Base-by-base conservation (phyloP, 2,888 invertebrate species). In the Zele albiditarsus region DNA sequence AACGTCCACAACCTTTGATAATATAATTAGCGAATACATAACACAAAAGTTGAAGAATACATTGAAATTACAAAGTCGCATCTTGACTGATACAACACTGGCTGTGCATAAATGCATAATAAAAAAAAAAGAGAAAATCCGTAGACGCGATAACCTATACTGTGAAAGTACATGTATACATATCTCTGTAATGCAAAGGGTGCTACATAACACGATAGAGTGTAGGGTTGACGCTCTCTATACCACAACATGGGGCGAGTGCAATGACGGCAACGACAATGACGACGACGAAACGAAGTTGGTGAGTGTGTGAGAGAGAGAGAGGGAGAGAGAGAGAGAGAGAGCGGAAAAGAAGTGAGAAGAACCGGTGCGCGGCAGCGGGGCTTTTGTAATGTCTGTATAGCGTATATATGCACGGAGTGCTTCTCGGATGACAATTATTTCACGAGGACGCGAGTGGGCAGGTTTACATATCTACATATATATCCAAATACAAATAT, bases 391-490 rank as follows among this genome's bases (percentile, higher is more conserved):
- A 58, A 16, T 31, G 8, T 53, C 53, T 53, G 23, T 53, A 20
- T 8, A n/a, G 6, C 3, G 25, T 28, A 28, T 27, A 31, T 33
- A 67, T 57, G n/a, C 25, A 73, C 58, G 58, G 60, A 75, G 78
- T 75, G 75, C 81, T 80, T 82, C 84, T 84, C 79, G 81, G 83
- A 84, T 84, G 84, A 84, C 84, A 84, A 84, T 84, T 84, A 84
- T 84, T 84, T 83, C 81, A 82, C 76, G 80, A 84, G 83, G 80
- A 81, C 77, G 77, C 77, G 67, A 57, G 70, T 77, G 66, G 73
- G 73, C 53, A 74, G 73, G 74, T 73, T 42, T 60, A 71, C 74
- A 66, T 28, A 71, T 16, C 66, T 69, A 70, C 66, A 58, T 57
- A 27, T 73, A 46, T 46, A 46, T 46, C 1, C n/a, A 46, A 60